These are phyloP conservation scores for Quadroppia sp. DNA, from an alignment of 2,888 invertebrate genomes.

Conservation along the genomic window DNA sequence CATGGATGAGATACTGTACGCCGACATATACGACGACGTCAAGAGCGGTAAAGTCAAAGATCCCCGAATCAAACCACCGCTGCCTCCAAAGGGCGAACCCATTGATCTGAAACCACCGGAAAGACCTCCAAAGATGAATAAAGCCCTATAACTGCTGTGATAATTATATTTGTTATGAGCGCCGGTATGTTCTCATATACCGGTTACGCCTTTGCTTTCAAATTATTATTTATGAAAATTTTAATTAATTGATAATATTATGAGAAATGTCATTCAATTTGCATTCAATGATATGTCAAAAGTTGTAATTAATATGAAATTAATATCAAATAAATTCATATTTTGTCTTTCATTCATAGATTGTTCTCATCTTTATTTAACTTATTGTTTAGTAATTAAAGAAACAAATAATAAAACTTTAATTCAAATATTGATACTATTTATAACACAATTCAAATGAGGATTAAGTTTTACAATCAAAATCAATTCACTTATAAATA, in stretches of 20 bases:
- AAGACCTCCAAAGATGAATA: constrained; percentile 38
- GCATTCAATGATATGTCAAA: background rate
- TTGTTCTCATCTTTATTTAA: too few relatives aligned
- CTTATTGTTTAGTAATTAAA: too few relatives aligned
- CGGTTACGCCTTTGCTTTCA: constrained; percentile 13
- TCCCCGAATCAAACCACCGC: constrained; percentile 47
- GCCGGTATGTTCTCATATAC: constrained; percentile 14
- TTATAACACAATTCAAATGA: too few relatives aligned
- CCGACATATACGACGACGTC: constrained; percentile 48
- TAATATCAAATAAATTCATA: too few relatives aligned
- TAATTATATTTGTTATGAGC: constrained; percentile 28
- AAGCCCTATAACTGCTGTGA: constrained; percentile 35
- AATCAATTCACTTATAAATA: too few relatives aligned
- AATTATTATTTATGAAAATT: background rate
- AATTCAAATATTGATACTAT: too few relatives aligned
- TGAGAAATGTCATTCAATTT: constrained; percentile 1
- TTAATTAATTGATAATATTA: constrained; percentile 10
- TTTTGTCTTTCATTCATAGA: too few relatives aligned
- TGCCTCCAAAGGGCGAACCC: constrained; percentile 47
- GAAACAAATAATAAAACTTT: too few relatives aligned
- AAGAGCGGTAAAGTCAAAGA: constrained; percentile 48
- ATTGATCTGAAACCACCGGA: constrained; percentile 33
- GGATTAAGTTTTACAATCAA: too few relatives aligned
- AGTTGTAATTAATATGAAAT: too few relatives aligned
- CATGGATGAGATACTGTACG: constrained; percentile 49